Evolutionary conservation across 2,797 vertebrate species (phyloP).

Genomic region (Atherinosoma microstoma): DNA sequence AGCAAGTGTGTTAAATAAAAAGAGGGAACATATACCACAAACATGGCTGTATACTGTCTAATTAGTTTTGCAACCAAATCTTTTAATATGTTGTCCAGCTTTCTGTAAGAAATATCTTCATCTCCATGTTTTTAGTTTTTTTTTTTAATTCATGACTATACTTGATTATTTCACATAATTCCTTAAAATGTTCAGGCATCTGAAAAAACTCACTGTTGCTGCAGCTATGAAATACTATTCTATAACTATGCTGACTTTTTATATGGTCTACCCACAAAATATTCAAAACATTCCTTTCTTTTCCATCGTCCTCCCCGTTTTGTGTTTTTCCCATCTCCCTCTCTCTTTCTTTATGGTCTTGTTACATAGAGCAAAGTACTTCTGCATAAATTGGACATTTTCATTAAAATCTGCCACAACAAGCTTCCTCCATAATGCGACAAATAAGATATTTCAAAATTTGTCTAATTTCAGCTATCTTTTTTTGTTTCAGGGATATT

Average conservation of each 20-base stretch:
- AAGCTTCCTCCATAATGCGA: background rate
- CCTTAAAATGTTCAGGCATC: too few species aligned
- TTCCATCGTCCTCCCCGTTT: background rate
- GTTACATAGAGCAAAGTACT: background rate
- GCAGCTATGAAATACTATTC: background rate
- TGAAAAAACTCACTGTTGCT: too few species aligned
- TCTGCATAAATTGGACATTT: background rate
- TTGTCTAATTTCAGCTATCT: background rate
- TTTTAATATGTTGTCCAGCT: too few species aligned
- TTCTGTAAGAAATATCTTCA: too few species aligned
- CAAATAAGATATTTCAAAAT: slow-evolving; percentile 5
- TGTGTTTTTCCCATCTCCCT: background rate
- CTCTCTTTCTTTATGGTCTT: background rate
- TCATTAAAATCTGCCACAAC: background rate
- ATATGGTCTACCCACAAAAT: background rate
- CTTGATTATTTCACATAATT: background rate
- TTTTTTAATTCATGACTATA: background rate
- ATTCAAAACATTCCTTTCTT: background rate
- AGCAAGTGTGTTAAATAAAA: too few species aligned
- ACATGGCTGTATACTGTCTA: too few species aligned
- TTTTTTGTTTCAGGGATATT: slow-evolving; percentile 18
- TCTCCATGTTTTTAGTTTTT: too few species aligned
- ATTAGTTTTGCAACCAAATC: background rate
- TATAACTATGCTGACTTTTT: background rate
- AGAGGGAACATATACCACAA: background rate